phyloP scores from a whole-genome alignment of 2,113 vertebrate species.

The Hippocampus mohnikei region DNA sequence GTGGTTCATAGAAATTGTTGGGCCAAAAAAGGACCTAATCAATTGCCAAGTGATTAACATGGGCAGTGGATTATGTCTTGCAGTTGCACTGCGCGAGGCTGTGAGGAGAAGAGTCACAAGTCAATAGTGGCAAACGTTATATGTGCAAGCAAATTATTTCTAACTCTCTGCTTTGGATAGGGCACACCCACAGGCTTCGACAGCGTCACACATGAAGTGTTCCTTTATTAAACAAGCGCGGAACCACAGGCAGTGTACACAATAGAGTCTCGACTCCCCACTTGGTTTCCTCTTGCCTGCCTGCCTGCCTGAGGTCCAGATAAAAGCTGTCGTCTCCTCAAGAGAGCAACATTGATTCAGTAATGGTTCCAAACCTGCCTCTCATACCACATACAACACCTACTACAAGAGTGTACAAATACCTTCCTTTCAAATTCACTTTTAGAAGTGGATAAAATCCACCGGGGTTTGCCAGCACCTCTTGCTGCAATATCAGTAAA shows the following conservation, averaged over 20 bases:
- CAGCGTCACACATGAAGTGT: slow-evolving; percentile 60
- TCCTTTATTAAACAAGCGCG: slow-evolving; percentile 55
- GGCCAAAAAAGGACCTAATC: slow-evolving; percentile 61
- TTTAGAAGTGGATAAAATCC: slow-evolving; percentile 13
- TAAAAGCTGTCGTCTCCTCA: slow-evolving; percentile 54
- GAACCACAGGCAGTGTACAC: slow-evolving; percentile 52
- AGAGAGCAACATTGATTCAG: slow-evolving; percentile 58
- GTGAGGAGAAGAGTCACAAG: slow-evolving; percentile 12
- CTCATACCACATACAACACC: slow-evolving; percentile 23
- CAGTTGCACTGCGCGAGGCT: slow-evolving; percentile 10
- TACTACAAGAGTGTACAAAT: slow-evolving; percentile 12
- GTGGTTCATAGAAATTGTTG: slow-evolving; percentile 62
- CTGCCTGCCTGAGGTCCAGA: slow-evolving; percentile 56
- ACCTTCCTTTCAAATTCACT: slow-evolving; percentile 26
- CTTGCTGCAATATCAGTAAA: neutral
- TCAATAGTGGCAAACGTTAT: slow-evolving; percentile 35
- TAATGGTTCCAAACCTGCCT: slow-evolving; percentile 9
- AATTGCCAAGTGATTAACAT: slow-evolving; percentile 65
- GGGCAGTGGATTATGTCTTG: slow-evolving; percentile 54
- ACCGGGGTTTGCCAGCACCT: neutral
- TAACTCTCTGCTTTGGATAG: slow-evolving; percentile 46
- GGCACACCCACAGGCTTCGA: slow-evolving; percentile 46
- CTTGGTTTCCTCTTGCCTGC: slow-evolving; percentile 44
- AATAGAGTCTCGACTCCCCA: slow-evolving; percentile 41
- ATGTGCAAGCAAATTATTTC: slow-evolving; percentile 65